Evolutionary conservation across 2,113 vertebrate genomes (phyloP).

Genomic region (Antechinus stuartii): DNA sequence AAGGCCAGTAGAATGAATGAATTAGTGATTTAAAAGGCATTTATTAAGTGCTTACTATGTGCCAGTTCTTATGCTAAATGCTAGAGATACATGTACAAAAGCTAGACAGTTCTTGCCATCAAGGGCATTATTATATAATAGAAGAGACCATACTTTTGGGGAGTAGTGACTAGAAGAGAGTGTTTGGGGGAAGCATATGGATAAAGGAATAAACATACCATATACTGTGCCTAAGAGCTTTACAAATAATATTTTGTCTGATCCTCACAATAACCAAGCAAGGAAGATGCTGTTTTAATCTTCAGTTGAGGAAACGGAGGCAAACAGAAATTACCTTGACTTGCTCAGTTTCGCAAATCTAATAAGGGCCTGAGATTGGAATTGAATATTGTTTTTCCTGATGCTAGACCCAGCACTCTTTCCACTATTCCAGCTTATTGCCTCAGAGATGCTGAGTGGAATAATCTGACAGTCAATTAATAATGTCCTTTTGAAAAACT

Average conservation of each 20-base stretch:
- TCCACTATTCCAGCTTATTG: neutral
- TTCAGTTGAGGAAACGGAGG: neutral
- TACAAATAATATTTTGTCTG: neutral
- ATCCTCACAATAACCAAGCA: neutral
- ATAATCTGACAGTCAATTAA: neutral
- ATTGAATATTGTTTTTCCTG: neutral
- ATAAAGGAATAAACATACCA: neutral
- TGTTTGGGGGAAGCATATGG: neutral
- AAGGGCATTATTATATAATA: neutral
- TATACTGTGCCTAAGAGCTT: neutral
- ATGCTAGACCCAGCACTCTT: neutral
- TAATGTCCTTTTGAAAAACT: neutral
- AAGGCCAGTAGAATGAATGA: neutral
- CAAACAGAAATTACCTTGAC: neutral
- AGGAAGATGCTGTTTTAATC: neutral
- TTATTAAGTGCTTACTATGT: neutral
- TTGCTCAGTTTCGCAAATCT: neutral
- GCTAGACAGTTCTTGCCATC: too few species aligned
- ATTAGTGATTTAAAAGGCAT: neutral
- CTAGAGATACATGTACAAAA: neutral
- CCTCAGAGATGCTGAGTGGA: neutral
- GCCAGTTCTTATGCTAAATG: neutral
- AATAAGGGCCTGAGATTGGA: neutral
- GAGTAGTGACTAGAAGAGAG: neutral
- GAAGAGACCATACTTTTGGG: too few species aligned